A percentile compares a stretch with the other conserved stretches of the same genome.
Evolutionary conservation across 2,113 vertebrate genomes (phyloP).

Genomic region (Takifugu flavidus): DNA sequence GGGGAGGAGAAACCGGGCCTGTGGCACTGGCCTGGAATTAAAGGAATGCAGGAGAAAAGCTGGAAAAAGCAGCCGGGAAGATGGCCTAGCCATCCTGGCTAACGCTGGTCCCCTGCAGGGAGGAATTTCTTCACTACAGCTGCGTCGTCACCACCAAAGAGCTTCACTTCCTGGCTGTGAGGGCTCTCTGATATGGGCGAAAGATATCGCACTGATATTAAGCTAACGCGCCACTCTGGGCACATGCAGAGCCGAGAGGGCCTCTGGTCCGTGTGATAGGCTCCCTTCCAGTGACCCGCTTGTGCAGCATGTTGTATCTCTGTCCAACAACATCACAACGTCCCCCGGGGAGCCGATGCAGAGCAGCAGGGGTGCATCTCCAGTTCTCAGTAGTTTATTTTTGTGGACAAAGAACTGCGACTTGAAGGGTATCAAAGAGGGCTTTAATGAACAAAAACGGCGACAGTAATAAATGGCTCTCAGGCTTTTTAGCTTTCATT

Average conservation of each 20-base stretch:
- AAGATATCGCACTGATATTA: constrained; percentile 15
- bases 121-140: constrained; percentile 33
- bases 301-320: constrained; percentile 34
- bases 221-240: constrained; percentile 21
- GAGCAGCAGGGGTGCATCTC: not conserved
- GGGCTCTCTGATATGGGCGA: constrained; percentile 3
- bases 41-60: constrained; percentile 22
- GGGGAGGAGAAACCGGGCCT: constrained; percentile 35
- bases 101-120: constrained; percentile 8
- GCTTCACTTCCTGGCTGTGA: constrained; percentile 4
- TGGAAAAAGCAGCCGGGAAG: constrained; percentile 10
- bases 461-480: not conserved
- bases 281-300: constrained; percentile 56
- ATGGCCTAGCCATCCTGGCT: constrained; percentile 27
- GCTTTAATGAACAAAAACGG: no score
- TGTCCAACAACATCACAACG: constrained; percentile 21
- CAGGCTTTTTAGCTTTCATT: not conserved
- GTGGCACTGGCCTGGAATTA: constrained; percentile 44
- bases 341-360: not conserved
- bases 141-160: constrained; percentile 15
- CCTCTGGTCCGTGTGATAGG: constrained; percentile 62
- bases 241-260: constrained; percentile 27
- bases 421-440: no score
- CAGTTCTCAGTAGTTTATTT: no score
- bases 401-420: no score